phyloP scores from a whole-genome alignment of 2,888 invertebrate genomes.

The Maniola hyperantus region DNA sequence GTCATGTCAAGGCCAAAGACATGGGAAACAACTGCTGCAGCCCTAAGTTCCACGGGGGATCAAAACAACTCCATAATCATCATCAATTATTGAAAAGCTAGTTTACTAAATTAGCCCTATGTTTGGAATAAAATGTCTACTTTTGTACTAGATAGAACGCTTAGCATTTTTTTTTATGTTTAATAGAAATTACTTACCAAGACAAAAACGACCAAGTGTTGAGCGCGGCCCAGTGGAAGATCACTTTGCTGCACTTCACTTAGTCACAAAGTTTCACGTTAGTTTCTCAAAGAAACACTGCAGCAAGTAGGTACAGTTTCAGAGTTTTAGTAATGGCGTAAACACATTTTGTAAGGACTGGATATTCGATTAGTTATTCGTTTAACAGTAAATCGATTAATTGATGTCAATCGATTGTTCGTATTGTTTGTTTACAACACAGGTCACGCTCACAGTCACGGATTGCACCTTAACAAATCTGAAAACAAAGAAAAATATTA shows the following conservation, averaged over 20 bases:
- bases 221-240: conserved; percentile 37
- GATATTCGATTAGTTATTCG: conserved; percentile 37
- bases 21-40: too few relatives aligned
- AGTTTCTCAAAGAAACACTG: conserved; percentile 27
- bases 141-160: too few relatives aligned
- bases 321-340: conserved; percentile 32
- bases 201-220: conserved; percentile 36
- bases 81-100: too few relatives aligned
- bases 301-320: conserved; percentile 36
- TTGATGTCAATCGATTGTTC: conserved; percentile 40
- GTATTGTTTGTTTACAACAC: conserved; percentile 41
- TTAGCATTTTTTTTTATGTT: not conserved
- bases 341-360: conserved; percentile 34
- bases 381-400: conserved; percentile 39
- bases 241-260: conserved; percentile 31
- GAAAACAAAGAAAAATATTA: conserved; percentile 11
- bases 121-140: conserved; percentile 28
- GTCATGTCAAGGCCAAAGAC: too few relatives aligned
- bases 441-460: conserved; percentile 47
- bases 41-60: too few relatives aligned
- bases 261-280: conserved; percentile 31
- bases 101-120: too few relatives aligned
- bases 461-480: conserved; percentile 45
- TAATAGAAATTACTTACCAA: conserved; percentile 42
- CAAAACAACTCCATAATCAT: too few relatives aligned